These are phyloP conservation scores for Apostichopus japonicus DNA, from an alignment of 35 echinoderm and acorn worm species.

Conservation along the genomic window DNA sequence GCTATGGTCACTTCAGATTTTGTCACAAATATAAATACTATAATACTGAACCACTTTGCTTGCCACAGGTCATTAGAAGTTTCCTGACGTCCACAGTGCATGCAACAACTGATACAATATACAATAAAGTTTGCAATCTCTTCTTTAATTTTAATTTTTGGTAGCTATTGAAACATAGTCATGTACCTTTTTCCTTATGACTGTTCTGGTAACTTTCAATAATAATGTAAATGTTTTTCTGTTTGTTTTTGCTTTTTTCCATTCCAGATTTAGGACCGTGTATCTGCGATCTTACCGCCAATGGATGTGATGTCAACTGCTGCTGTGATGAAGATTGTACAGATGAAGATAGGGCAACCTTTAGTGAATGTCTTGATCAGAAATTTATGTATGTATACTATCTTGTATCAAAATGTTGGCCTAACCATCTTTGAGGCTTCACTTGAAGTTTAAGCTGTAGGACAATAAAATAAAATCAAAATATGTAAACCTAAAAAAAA, in stretches of 20 bases:
- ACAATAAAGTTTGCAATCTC: background rate
- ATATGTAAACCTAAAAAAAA: too few species aligned
- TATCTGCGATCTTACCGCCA: constrained; percentile 90
- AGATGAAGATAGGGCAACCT: constrained; percentile 64
- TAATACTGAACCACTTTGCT: background rate
- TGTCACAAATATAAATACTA: background rate
- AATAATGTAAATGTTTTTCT: too few species aligned
- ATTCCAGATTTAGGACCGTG: constrained; percentile 86
- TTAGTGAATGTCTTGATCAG: constrained; percentile 76
- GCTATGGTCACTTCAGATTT: background rate
- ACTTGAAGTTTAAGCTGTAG: too few species aligned
- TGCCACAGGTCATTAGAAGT: background rate
- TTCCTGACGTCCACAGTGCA: background rate
- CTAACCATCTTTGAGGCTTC: too few species aligned
- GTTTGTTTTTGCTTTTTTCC: background rate
- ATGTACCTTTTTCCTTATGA: background rate
- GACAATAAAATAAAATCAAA: too few species aligned
- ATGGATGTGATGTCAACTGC: constrained; percentile 94
- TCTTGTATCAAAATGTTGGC: too few species aligned
- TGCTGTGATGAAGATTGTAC: constrained; percentile 97
- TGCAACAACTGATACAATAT: background rate
- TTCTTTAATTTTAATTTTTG: background rate
- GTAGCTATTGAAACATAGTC: background rate
- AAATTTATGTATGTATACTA: constrained; percentile 64
- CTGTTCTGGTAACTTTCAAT: background rate